phyloP scores from a whole-genome alignment of 2,113 vertebrate genomes.

The Paraplagusia blochii region DNA sequence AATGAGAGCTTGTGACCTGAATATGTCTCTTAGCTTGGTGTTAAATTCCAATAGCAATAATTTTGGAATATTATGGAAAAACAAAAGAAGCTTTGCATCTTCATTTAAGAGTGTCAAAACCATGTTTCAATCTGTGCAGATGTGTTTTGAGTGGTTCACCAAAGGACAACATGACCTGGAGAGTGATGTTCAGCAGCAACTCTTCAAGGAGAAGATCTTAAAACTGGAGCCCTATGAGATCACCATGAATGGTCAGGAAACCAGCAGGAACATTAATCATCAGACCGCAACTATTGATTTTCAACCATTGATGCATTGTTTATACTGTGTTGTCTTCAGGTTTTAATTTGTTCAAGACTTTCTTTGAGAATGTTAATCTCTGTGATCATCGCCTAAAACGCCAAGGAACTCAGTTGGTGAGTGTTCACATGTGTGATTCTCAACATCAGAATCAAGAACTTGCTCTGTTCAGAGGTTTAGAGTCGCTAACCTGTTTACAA shows the following conservation, averaged over 20 bases:
- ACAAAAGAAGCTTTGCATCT: no score
- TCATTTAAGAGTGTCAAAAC: not conserved
- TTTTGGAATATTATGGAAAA: no score
- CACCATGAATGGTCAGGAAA: conserved; percentile 93
- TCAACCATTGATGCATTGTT: not conserved
- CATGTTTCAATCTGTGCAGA: conserved; percentile 66
- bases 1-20: no score
- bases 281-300: not conserved
- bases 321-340: conserved; percentile 72
- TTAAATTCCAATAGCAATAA: no score
- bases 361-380: conserved; percentile 98
- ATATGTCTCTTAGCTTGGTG: no score
- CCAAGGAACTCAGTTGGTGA: conserved; percentile 95
- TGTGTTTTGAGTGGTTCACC: conserved; percentile 99
- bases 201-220: conserved; percentile 98
- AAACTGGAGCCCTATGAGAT: conserved; percentile 98
- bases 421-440: conserved; percentile 36
- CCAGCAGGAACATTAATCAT: not conserved
- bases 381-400: conserved; percentile 97
- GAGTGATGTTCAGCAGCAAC: conserved; percentile 96
- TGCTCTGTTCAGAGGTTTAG: no score
- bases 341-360: conserved; percentile 99
- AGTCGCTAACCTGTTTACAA: no score
- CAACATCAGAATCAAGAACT: not conserved
- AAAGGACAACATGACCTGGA: conserved; percentile 98